Conservation (phyloP, 2,113 vertebrate genomes). For the Cephalopterus ornatus region DNA sequence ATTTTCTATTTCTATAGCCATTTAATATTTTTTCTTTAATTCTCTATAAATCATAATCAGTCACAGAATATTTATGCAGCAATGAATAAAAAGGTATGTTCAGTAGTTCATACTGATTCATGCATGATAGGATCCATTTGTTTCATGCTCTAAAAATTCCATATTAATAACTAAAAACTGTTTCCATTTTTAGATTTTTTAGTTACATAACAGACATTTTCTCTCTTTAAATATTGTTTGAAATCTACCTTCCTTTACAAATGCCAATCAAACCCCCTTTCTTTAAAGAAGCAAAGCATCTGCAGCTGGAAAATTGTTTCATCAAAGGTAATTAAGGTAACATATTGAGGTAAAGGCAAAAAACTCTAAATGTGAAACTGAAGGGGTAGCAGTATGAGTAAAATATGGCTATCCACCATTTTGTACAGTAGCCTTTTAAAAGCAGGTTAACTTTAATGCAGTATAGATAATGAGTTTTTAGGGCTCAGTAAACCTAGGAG, state of each 20-base stretch:
- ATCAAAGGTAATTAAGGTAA: conserved; percentile 17
- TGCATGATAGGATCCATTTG: conserved; percentile 71
- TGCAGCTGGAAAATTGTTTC: conserved; percentile 27
- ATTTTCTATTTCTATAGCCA: not conserved
- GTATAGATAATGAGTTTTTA: not conserved
- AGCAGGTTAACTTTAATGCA: not conserved
- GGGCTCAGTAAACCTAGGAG: not conserved
- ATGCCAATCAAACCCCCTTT: conserved; percentile 20
- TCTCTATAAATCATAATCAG: conserved; percentile 17
- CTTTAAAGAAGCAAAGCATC: conserved; percentile 27
- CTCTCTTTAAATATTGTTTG: conserved; percentile 54
- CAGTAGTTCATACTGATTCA: conserved; percentile 63
- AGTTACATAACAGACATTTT: conserved; percentile 67
- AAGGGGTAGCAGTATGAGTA: not conserved
- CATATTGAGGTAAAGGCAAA: not conserved
- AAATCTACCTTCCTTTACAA: conserved; percentile 40
- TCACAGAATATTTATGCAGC: conserved; percentile 49
- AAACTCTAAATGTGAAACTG: not conserved
- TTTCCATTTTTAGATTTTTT: conserved; percentile 68
- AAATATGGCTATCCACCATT: not conserved
- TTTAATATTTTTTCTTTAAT: conserved; percentile 25
- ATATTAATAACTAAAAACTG: conserved; percentile 74
- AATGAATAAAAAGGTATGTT: conserved; percentile 69
- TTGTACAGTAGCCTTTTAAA: not conserved
- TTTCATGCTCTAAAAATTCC: conserved; percentile 75